phyloP scores from a whole-genome alignment of 2,797 vertebrate genomes.

The Fistularia commersonii region DNA sequence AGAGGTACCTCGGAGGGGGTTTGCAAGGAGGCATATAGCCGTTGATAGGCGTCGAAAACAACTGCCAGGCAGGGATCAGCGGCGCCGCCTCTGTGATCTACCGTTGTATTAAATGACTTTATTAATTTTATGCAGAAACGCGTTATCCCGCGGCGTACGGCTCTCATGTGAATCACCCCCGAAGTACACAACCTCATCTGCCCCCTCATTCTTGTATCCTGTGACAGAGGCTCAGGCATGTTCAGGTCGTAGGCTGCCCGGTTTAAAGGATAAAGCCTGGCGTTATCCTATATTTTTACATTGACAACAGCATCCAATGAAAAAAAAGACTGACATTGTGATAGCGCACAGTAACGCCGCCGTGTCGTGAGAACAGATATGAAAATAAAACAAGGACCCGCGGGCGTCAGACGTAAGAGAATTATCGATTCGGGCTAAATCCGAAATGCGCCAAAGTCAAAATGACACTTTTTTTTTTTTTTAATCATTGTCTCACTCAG shows the following conservation, averaged over 20 bases:
- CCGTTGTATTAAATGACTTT: slow-evolving; percentile 32
- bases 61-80: slow-evolving; percentile 34
- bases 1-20: slow-evolving; percentile 34
- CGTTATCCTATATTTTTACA: not conserved
- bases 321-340: not conserved
- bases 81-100: slow-evolving; percentile 37
- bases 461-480: no score
- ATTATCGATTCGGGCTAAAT: no score
- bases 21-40: slow-evolving; percentile 26
- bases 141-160: slow-evolving; percentile 17
- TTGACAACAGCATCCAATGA: slow-evolving; percentile 3
- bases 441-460: no score
- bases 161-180: slow-evolving; percentile 22
- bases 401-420: no score
- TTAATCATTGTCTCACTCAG: no score
- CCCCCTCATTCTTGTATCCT: slow-evolving; percentile 7
- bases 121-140: slow-evolving; percentile 47
- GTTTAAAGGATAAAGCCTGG: slow-evolving; percentile 19
- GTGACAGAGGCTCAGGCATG: slow-evolving; percentile 10
- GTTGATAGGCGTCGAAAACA: slow-evolving; percentile 25
- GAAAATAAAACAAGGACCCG: no score
- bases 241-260: slow-evolving; percentile 10
- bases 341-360: no score
- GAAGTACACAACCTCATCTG: slow-evolving; percentile 10
- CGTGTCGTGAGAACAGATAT: no score